Evolutionary conservation across 2,797 vertebrate genomes (phyloP).

Genomic region (Megalops cyprinoides): DNA sequence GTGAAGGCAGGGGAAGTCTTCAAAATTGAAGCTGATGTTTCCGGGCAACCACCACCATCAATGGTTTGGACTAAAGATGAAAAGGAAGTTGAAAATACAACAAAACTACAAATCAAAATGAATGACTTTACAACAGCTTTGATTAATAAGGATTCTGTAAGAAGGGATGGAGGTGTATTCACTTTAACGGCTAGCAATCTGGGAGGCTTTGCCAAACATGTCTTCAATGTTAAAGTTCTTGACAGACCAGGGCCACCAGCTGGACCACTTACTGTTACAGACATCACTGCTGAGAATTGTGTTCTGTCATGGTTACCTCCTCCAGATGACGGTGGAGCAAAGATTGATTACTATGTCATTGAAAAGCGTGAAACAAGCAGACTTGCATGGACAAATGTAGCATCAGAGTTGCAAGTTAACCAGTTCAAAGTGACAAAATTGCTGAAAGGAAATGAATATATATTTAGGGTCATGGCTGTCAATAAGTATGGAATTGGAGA

Average conservation of each 20-base stretch:
- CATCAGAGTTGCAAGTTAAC: constrained; percentile 89
- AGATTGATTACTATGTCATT: constrained; percentile 93
- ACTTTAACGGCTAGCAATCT: constrained; percentile 93
- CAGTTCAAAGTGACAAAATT: constrained; percentile 96
- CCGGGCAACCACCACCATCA: constrained; percentile 89
- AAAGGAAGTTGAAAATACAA: constrained; percentile 91
- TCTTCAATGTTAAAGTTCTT: constrained; percentile 93
- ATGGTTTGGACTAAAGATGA: constrained; percentile 95
- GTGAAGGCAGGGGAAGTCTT: constrained; percentile 96
- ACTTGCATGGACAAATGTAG: constrained; percentile 95
- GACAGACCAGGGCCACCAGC: constrained; percentile 96
- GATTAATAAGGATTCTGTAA: constrained; percentile 88
- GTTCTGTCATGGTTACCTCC: constrained; percentile 95
- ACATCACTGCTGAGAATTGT: constrained; percentile 93
- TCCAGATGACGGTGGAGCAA: constrained; percentile 92
- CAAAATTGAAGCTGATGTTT: constrained; percentile 88
- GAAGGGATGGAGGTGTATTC: constrained; percentile 89
- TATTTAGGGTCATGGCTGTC: constrained; percentile 98
- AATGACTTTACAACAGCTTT: constrained; percentile 90
- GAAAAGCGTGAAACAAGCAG: constrained; percentile 97
- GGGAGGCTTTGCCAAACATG: constrained; percentile 95
- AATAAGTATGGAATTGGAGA: constrained; percentile 98
- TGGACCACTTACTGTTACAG: constrained; percentile 84
- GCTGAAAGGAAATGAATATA: constrained; percentile 95
- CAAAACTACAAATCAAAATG: constrained; percentile 91